A percentile compares a stretch with the other conserved stretches of the same genome.
These are phyloP conservation scores for Cryptocheilus praepositus DNA, from an alignment of 2,888 invertebrate species.

Conservation along the genomic window DNA sequence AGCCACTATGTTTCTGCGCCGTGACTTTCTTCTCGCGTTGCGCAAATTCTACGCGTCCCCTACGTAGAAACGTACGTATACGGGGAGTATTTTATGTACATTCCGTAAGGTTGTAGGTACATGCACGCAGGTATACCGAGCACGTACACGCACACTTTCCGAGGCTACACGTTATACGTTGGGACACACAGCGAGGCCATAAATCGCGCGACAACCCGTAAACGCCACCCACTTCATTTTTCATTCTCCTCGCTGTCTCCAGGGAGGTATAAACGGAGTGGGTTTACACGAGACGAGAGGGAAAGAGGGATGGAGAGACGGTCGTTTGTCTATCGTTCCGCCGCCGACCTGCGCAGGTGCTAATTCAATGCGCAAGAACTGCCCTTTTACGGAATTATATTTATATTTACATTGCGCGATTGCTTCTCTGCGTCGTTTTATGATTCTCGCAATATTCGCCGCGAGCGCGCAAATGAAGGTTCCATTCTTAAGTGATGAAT, in stretches of 20 bases:
- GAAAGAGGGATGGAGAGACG: not conserved
- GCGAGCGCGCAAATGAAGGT: too few species aligned
- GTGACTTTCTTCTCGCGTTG: constrained; percentile 3
- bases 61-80: too few species aligned
- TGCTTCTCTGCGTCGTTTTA: too few species aligned
- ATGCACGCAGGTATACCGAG: too few species aligned
- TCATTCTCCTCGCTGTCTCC: constrained; percentile 45
- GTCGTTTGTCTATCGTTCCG: not conserved
- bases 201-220: constrained; percentile 50
- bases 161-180: constrained; percentile 19
- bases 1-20: not conserved
- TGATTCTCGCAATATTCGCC: too few species aligned
- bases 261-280: constrained; percentile 24
- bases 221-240: constrained; percentile 52
- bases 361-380: too few species aligned
- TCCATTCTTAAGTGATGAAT: too few species aligned
- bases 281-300: constrained; percentile 7
- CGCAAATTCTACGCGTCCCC: not conserved
- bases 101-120: too few species aligned
- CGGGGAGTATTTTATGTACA: too few species aligned
- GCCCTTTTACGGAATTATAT: too few species aligned
- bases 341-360: not conserved
- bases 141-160: too few species aligned
- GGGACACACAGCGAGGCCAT: constrained; percentile 33
- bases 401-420: too few species aligned